Base-by-base conservation (phyloP, 2,113 vertebrate genomes). In the Amblyopsis rosae region DNA sequence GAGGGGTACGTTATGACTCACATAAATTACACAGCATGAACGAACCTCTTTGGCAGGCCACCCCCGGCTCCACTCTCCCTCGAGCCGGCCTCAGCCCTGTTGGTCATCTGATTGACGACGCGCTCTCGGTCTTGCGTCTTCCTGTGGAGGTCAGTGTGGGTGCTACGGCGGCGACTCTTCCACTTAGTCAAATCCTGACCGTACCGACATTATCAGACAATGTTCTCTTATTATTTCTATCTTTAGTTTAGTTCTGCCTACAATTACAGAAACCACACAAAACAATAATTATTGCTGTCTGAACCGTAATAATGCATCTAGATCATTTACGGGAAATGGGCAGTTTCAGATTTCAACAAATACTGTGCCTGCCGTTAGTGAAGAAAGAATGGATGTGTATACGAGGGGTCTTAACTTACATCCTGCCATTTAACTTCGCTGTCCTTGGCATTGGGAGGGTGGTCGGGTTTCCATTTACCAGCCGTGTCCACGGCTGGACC, bases 351-450 rank as follows among this genome's bases (percentile, higher is more conserved):
- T 41, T 41, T 41, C 35, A 41, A 41, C 35, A 41, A 26, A 26
- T 26, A 41, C 35, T 41, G 35, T 3, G 35, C 35, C 35, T 7
- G 7, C 35, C 6, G 7, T 0, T 5, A 41, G 51, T 53, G 51
- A 3, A n/a, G 51, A 53, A 7, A 15, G 49, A 15, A 51, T 12
- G 13, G 26, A 26, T 2, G 26, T 26, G 26, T 26, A 2, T 2
- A 26, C 15, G 15, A n/a, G 13, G 13, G 19, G 11, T 32, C 16
- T 13, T 17, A 9, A 90, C 93, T 93, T 87, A 96, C 96, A 86
- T 96, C 95, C 60, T 98, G 97, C 97, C 98, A 99, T 64, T 95
- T 92, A 45, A 93, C 92, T 75, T 98, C 98, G 73, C 92, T 93
- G 33, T 97, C 96, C 73, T 93, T 94, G 9, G 94, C 15, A 61